These are phyloP conservation scores for Asobara japonica DNA, from an alignment of 1,140 invertebrate genomes.

Conservation along the genomic window DNA sequence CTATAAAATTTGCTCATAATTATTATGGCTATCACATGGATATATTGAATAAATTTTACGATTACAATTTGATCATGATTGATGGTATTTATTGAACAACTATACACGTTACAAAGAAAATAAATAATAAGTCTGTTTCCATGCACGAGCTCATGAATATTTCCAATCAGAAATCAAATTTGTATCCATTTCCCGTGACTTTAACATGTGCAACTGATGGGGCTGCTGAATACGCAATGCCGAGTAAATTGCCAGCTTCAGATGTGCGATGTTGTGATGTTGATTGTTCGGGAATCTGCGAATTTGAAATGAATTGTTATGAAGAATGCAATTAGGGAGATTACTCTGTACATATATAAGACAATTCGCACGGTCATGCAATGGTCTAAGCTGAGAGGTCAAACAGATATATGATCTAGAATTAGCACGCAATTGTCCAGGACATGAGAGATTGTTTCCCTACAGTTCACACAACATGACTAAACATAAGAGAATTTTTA, in stretches of 20 bases:
- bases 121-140: neutral
- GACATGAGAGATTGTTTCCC: no score
- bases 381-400: neutral
- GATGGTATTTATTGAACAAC: neutral
- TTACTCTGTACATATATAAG: neutral
- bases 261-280: conserved; percentile 38
- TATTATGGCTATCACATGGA: no score
- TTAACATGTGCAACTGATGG: conserved; percentile 54
- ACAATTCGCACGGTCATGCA: no score
- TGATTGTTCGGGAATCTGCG: conserved; percentile 43
- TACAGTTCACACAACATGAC: no score
- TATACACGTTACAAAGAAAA: neutral
- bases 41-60: no score
- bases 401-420: neutral
- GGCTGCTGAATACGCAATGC: conserved; percentile 53
- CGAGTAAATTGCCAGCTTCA: conserved; percentile 47
- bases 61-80: no score
- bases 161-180: conserved; percentile 49
- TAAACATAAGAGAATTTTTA: no score
- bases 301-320: conserved; percentile 16
- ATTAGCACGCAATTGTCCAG: neutral
- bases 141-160: conserved; percentile 5
- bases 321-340: neutral
- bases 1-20: no score
- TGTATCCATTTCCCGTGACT: conserved; percentile 53